Conservation (phyloP, 2,113 vertebrate species). For the Apteryx owenii region DNA sequence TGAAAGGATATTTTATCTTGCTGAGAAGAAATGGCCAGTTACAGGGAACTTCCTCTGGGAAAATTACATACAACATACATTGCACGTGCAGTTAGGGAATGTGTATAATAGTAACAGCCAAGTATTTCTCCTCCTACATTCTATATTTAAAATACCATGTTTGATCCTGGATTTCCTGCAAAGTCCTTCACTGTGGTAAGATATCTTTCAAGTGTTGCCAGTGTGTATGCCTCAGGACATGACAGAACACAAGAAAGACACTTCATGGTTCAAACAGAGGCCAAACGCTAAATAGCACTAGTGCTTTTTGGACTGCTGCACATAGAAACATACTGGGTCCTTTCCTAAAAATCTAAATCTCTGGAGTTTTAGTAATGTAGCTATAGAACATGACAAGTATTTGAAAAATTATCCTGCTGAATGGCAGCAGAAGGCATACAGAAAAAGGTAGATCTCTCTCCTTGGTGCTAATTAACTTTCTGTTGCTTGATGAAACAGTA, state of each 20-base stretch:
- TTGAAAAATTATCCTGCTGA: neutral
- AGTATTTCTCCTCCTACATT: neutral
- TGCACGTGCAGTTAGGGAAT: constrained; percentile 2
- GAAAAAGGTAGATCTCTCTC: neutral
- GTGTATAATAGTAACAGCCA: neutral
- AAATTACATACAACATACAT: neutral
- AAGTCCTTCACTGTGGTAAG: neutral
- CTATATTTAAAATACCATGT: constrained; percentile 30
- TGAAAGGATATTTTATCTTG: constrained; percentile 15
- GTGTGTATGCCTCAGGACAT: neutral
- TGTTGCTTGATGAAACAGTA: neutral
- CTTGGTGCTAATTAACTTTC: neutral
- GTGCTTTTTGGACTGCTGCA: neutral
- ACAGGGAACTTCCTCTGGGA: constrained; percentile 19
- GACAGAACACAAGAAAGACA: neutral
- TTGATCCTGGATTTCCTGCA: constrained; percentile 53
- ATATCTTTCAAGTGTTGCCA: constrained; percentile 57
- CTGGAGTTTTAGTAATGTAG: neutral
- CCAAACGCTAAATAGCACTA: neutral
- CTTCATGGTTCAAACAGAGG: neutral
- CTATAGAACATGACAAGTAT: neutral
- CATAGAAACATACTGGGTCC: too few relatives aligned
- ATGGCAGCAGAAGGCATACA: neutral
- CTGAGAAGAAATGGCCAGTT: constrained; percentile 9
- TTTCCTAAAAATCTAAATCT: neutral